These are phyloP conservation scores for Bombus confusus DNA, from an alignment of 1,140 invertebrate species.

Conservation along the genomic window DNA sequence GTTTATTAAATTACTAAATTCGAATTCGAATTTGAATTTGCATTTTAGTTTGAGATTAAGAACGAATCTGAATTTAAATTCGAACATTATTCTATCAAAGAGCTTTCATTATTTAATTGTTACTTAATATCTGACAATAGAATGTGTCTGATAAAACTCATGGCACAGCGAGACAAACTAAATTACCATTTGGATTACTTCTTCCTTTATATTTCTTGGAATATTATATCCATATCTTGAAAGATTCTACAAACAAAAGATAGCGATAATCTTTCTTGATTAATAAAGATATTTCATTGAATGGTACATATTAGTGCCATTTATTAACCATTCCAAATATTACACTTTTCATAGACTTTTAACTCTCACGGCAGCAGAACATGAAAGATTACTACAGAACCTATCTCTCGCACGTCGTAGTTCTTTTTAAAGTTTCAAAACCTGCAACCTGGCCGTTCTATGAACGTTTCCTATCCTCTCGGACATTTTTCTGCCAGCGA, in stretches of 20 bases:
- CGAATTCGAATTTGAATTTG: too few relatives aligned
- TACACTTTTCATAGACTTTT: not conserved
- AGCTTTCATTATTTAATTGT: not conserved
- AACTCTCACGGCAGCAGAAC: not conserved
- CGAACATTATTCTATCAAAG: not conserved
- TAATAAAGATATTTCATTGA: not conserved
- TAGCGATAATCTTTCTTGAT: not conserved
- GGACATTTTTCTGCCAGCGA: conserved; percentile 66
- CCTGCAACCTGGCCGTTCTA: conserved; percentile 59
- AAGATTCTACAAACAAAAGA: too few relatives aligned
- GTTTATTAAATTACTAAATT: too few relatives aligned
- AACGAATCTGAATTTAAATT: too few relatives aligned
- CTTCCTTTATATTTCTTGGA: not conserved
- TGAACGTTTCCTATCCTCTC: conserved; percentile 70
- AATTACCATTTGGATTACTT: not conserved
- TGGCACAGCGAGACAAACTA: not conserved
- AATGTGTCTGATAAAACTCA: not conserved
- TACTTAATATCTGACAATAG: too few relatives aligned
- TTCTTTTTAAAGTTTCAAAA: conserved; percentile 25
- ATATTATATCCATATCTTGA: too few relatives aligned
- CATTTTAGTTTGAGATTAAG: too few relatives aligned
- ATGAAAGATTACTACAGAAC: too few relatives aligned
- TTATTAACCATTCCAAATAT: not conserved
- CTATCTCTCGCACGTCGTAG: too few relatives aligned
- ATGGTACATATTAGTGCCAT: not conserved